phyloP scores from a whole-genome alignment of 2,888 invertebrate species.

The Heliconius hortense region DNA sequence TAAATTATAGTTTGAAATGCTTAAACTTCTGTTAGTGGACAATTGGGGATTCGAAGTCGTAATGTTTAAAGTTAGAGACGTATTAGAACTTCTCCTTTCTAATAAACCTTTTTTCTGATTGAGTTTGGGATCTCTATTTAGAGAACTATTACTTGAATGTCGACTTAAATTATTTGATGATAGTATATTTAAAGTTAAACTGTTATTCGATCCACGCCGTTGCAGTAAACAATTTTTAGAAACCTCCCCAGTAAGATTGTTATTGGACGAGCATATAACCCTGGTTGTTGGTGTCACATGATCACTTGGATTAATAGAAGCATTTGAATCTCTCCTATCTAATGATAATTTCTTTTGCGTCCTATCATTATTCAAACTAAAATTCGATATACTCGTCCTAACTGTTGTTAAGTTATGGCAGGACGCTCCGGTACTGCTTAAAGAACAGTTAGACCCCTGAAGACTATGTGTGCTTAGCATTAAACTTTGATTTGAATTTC shows the following conservation, averaged over 20 bases:
- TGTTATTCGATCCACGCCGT: constrained; percentile 92
- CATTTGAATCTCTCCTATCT: constrained; percentile 93
- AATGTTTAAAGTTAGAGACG: constrained; percentile 91
- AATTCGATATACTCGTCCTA: constrained; percentile 74
- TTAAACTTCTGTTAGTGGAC: constrained; percentile 71
- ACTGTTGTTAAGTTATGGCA: constrained; percentile 72
- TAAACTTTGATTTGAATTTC: constrained; percentile 84
- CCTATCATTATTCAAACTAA: constrained; percentile 69
- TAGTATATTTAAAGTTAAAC: constrained; percentile 89
- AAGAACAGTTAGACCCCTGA: constrained; percentile 80
- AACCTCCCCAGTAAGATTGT: constrained; percentile 65
- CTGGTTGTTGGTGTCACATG: constrained; percentile 68
- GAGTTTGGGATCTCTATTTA: constrained; percentile 71
- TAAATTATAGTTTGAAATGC: constrained; percentile 78
- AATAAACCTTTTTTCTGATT: constrained; percentile 86
- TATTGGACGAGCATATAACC: constrained; percentile 77
- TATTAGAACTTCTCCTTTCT: constrained; percentile 94
- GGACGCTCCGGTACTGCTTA: constrained; percentile 72
- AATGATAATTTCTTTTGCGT: constrained; percentile 85
- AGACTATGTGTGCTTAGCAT: constrained; percentile 80
- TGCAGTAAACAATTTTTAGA: constrained; percentile 86
- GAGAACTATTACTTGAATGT: constrained; percentile 82
- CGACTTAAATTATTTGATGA: constrained; percentile 75
- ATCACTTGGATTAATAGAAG: constrained; percentile 87
- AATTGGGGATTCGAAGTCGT: constrained; percentile 74